Conservation (phyloP, 1,140 invertebrate species). For the Agraylea sexmaculata region DNA sequence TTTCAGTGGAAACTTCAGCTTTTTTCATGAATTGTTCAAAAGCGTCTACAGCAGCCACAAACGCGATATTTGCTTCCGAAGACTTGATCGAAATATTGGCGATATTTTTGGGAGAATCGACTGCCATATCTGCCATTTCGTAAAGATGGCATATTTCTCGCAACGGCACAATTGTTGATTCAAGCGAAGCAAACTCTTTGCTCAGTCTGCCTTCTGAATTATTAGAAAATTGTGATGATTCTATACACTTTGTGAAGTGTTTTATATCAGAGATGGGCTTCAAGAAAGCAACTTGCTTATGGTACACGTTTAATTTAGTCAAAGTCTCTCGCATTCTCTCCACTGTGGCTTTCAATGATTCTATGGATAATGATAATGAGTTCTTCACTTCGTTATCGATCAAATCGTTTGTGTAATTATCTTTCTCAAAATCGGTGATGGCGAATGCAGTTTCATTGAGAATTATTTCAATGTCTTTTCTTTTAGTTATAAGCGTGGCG, state of each 20-base stretch:
- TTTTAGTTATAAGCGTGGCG: conserved; percentile 17
- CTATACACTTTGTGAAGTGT: conserved; percentile 18
- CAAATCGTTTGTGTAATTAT: conserved; percentile 10
- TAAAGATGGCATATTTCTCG: conserved; percentile 18
- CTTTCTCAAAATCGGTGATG: conserved; percentile 14
- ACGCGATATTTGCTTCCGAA: not conserved
- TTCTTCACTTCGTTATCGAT: conserved; percentile 14
- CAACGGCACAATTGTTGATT: conserved; percentile 17
- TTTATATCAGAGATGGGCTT: conserved; percentile 19
- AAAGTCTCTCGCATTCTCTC: conserved; percentile 32
- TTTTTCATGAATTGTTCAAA: too few species aligned
- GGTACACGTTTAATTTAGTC: conserved; percentile 21
- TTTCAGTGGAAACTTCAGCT: too few species aligned
- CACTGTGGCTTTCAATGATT: conserved; percentile 10
- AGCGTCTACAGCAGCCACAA: not conserved
- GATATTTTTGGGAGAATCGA: conserved; percentile 6
- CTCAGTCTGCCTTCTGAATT: conserved; percentile 6
- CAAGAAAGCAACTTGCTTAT: conserved; percentile 13
- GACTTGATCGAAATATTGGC: conserved; percentile 9
- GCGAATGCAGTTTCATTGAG: conserved; percentile 24
- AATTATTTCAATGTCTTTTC: conserved; percentile 22
- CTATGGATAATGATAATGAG: conserved; percentile 13
- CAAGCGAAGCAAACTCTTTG: conserved; percentile 8
- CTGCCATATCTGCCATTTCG: conserved; percentile 15
- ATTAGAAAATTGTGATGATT: conserved; percentile 12